Evolutionary conservation across 2,113 vertebrate species (phyloP).

Genomic region (Phrynocephalus versicolor): DNA sequence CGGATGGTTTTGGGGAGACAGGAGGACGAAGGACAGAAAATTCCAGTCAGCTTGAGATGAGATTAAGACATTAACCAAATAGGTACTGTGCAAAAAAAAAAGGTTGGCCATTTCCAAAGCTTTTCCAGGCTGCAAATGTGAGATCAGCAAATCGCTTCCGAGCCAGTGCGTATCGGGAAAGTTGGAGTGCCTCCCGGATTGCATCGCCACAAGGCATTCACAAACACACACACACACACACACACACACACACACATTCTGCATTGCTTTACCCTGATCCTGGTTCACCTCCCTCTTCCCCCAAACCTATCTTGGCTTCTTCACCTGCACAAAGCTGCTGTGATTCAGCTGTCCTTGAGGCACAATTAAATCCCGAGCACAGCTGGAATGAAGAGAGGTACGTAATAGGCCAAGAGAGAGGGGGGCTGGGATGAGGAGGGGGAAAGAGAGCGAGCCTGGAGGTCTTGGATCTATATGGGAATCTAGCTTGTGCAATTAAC

Average conservation of each 20-base stretch:
- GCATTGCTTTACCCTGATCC: background rate
- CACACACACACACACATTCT: too few species aligned
- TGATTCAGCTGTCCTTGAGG: background rate
- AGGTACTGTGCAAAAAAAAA: slow-evolving; percentile 69
- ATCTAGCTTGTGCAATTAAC: background rate
- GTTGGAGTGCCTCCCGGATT: background rate
- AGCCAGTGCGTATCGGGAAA: background rate
- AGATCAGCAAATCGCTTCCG: slow-evolving; percentile 53
- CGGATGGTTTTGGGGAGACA: background rate
- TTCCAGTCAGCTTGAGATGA: background rate
- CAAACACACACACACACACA: too few species aligned
- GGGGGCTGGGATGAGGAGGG: background rate
- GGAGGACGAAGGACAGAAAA: background rate
- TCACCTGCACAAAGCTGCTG: background rate
- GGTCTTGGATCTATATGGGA: background rate
- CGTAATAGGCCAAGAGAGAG: background rate
- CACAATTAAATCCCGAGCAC: background rate
- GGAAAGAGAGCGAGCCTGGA: background rate
- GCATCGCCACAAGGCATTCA: too few species aligned
- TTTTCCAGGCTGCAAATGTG: slow-evolving; percentile 61
- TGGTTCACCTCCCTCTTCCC: background rate
- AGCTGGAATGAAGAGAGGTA: background rate
- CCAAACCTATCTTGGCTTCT: background rate
- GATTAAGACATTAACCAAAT: slow-evolving; percentile 42
- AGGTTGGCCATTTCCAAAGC: slow-evolving; percentile 59